Evolutionary conservation across 2,113 vertebrate genomes (phyloP), one percentile per base, ranked within the genome.

Genomic region (Falco punctatus): DNA sequence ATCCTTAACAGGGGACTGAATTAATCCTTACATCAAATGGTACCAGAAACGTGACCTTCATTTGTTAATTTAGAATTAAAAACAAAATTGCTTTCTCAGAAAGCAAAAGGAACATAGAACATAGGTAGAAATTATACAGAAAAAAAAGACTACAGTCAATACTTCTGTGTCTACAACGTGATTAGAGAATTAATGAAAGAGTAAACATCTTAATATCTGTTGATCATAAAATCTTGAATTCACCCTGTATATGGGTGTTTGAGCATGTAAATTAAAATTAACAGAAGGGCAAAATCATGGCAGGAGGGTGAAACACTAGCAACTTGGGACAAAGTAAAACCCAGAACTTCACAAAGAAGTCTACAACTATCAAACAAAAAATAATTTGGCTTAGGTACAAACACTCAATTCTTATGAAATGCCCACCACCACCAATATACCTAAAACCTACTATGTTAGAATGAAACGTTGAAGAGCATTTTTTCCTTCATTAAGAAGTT

Each of bases 21-120:
- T 79, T 86, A 94, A 97, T 96, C 96, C 94, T 92, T 38, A 10
- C 30, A 33, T 94, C 86, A 55, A 82, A 64, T 5, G 44, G 59
- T 57, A 67, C 23, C 14, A 35, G 54, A 64, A 58, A 78, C 0
- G 3, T 57, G 75, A 16, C 65, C 64, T 93, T 83, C 75, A 38
- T 30, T 71, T 20, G 2, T 15, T 70, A 33, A 4, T 19, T 16
- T 33, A 11, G 35, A 81, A 86, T 70, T 94, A 77, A 64, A 51
- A 71, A 33, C 0, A 6, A 54, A 61, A 81, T 75, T 90, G 72
- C 57, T 52, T 51, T 69, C 40, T 93, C 30, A 4, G 38, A 75
- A 69, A 61, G 73, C 27, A 79, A 88, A 81, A 84, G 7, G 40
- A 74, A 61, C 1, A 3, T 7, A 52, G 49, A 40, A 38, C 27